Evolutionary conservation across 2,888 invertebrate species (phyloP), one percentile per base, ranked within the genome.

Genomic region (Zygothrica quintamaculata): DNA sequence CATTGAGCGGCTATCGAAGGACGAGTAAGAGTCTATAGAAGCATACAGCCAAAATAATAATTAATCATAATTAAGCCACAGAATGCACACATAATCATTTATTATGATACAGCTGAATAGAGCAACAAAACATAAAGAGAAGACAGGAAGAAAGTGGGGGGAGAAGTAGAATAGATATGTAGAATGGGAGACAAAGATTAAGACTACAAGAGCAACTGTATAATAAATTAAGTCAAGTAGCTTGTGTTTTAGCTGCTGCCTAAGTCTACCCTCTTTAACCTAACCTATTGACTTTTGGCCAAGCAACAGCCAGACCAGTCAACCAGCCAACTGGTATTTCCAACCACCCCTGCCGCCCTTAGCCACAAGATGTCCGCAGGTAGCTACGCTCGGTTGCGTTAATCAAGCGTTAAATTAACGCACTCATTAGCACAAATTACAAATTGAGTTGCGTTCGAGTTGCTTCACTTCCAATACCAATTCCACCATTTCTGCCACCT

Each of bases 391-490:
- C 62, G 47, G 51, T 57, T 68, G 62, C 80, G 77, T 80, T 84
- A 80, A 80, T 80, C 80, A 80, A 78, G 84, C 80, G 76, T 80
- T 80, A 84, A 80, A 80, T 80, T 81, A 84, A 80, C 84, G 81
- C 84, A 84, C 80, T 84, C 81, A 80, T 80, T 80, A 84, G 80
- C 80, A 78, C 80, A 80, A 80, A 80, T 80, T 80, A 84, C 79
- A 73, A 77, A 77, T 82, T 75, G 74, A 80, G 80, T 69, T 70
- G 76, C 52, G 51, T 11, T 5, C 13, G 18, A 44, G 51, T 22
- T 12, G 31, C 26, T 25, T 26, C 60, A 12, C 33, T 42, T 11
- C 18, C 16, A 15, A 15, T 22, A 34, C 48, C 9, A n/a, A n/a
- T n/a, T n/a, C n/a, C n/a, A n/a, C n/a, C n/a, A n/a, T n/a, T n/a